phyloP scores from a whole-genome alignment of 2,113 vertebrate genomes.

The Acanthisitta chloris region DNA sequence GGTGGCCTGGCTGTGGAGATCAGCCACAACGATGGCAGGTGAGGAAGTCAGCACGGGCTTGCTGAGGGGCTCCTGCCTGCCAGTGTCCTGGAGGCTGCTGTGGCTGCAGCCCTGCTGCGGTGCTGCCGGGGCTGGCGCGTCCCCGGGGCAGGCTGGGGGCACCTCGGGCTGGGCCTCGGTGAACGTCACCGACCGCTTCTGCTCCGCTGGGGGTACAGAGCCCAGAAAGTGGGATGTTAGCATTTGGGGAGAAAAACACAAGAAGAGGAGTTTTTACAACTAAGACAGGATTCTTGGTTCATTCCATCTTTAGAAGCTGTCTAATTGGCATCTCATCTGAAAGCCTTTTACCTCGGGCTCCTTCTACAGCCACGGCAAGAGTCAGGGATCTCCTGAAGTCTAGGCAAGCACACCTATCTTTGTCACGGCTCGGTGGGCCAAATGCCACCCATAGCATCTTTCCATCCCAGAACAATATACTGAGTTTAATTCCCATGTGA shows the following conservation, averaged over 20 bases:
- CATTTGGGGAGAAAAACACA: not conserved
- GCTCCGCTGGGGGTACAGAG: constrained; percentile 77
- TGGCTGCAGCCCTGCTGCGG: constrained; percentile 19
- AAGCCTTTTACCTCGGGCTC: not conserved
- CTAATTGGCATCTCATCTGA: not conserved
- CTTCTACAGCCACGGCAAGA: not conserved
- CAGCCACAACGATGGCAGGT: constrained; percentile 76
- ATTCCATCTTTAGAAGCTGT: not conserved
- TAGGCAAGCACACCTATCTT: not conserved
- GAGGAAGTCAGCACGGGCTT: constrained; percentile 73
- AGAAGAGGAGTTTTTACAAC: not conserved
- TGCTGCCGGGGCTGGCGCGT: not conserved
- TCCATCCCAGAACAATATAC: not conserved
- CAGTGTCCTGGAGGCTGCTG: constrained; percentile 36
- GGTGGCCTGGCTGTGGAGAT: constrained; percentile 78
- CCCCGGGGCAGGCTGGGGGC: not conserved
- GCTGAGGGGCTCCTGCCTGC: constrained; percentile 48
- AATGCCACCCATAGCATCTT: not conserved
- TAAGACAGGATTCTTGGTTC: not conserved
- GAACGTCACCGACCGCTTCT: constrained; percentile 96
- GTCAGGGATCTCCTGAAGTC: not conserved
- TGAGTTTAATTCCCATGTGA: not conserved
- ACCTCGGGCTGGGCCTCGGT: constrained; percentile 81
- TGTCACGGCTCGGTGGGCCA: not conserved
- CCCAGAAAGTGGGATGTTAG: not conserved